Evolutionary conservation across 2,113 vertebrate genomes (phyloP).

Genomic region (Pygoscelis adeliae): DNA sequence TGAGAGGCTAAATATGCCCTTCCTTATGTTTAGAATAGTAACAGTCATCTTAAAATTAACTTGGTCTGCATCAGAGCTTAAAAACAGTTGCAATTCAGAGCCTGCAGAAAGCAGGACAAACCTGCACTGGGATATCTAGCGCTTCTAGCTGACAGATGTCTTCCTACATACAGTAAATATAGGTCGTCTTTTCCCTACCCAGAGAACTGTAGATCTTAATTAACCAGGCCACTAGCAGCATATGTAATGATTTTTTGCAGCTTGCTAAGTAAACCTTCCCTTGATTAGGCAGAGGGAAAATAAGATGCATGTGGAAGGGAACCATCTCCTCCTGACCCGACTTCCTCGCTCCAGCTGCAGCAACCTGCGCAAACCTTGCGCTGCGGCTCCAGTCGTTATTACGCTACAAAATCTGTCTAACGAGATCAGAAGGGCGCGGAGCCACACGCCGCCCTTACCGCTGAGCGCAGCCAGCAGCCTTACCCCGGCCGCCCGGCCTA

Average conservation of each 20-base stretch:
- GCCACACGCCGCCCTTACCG: rapidly evolving
- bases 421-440: background rate
- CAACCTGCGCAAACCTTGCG: rapidly evolving
- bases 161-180: constrained; percentile 65
- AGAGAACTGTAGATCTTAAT: constrained; percentile 67
- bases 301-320: rapidly evolving
- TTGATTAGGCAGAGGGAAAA: background rate
- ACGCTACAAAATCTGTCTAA: background rate
- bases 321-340: background rate
- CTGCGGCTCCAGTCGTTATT: background rate
- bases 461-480: background rate
- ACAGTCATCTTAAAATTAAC: constrained; percentile 67
- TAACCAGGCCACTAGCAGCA: constrained; percentile 68
- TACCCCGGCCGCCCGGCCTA: background rate
- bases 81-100: constrained; percentile 48
- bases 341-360: background rate
- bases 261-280: constrained; percentile 35
- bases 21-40: constrained; percentile 72
- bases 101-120: constrained; percentile 61
- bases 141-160: constrained; percentile 61
- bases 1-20: constrained; percentile 72
- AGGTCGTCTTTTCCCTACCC: constrained; percentile 62
- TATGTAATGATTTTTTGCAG: constrained; percentile 54
- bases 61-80: constrained; percentile 61
- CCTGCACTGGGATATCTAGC: constrained; percentile 30